A percentile compares a stretch with the other conserved stretches of the same genome.
phyloP scores from a whole-genome alignment of 2,113 vertebrate genomes.

The Cyphomyrus discorhynchus region DNA sequence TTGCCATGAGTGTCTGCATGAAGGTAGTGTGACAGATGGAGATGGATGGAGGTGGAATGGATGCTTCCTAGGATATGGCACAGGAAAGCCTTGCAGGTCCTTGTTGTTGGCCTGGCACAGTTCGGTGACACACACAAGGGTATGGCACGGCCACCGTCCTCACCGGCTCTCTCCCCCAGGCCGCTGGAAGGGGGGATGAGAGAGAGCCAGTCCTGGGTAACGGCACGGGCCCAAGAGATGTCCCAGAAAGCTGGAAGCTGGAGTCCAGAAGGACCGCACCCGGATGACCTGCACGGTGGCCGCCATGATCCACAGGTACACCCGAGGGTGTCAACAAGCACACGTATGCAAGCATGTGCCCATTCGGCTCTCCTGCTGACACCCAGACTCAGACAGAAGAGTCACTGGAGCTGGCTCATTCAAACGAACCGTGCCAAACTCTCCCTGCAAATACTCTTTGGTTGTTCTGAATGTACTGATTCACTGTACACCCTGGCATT shows the following conservation, averaged over 20 bases:
- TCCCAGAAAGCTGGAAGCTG: constrained; percentile 85
- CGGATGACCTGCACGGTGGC: constrained; percentile 66
- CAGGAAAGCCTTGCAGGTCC: neutral
- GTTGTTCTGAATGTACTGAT: neutral
- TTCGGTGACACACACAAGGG: neutral
- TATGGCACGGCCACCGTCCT: neutral
- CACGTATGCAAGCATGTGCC: neutral
- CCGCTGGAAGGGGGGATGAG: constrained; percentile 69
- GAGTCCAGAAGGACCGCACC: constrained; percentile 76
- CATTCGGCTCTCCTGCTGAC: neutral
- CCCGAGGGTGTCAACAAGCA: neutral
- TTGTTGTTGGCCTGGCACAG: neutral
- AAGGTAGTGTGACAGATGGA: neutral
- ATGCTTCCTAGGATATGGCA: neutral
- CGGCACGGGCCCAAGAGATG: constrained; percentile 85
- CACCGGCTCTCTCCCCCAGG: constrained; percentile 40
- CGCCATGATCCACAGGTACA: constrained; percentile 81
- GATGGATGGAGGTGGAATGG: neutral
- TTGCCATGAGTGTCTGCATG: neutral
- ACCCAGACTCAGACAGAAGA: neutral
- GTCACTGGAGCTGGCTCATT: neutral
- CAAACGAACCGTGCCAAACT: neutral
- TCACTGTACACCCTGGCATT: neutral
- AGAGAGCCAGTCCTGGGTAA: constrained; percentile 88
- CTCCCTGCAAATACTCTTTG: neutral